A percentile compares a stretch with the other conserved stretches of the same genome.
phyloP scores from a whole-genome alignment of 1,140 invertebrate species.

The Nomia melanderi region DNA sequence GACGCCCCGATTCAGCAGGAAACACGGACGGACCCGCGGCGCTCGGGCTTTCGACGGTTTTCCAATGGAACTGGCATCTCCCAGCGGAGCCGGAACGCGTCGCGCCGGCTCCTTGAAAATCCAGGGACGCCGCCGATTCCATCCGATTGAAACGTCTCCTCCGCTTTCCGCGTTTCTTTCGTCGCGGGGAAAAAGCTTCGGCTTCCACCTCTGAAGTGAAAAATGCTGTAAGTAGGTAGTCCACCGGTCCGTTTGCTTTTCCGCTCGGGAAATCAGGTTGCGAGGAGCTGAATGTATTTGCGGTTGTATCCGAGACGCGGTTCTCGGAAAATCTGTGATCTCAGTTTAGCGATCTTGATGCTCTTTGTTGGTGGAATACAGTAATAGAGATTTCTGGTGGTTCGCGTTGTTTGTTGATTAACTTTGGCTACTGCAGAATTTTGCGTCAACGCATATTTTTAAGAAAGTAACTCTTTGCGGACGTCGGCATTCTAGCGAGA shows the following conservation, averaged over 20 bases:
- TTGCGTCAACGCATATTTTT: no score
- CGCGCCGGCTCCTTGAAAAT: not conserved
- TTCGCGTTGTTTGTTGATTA: no score
- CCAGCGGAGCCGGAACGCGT: not conserved
- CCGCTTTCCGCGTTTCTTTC: not conserved
- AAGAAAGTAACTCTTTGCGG: no score
- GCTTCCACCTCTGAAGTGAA: not conserved
- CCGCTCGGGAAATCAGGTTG: not conserved
- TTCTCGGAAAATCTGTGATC: not conserved
- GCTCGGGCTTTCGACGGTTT: conserved; percentile 19
- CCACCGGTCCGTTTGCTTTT: not conserved
- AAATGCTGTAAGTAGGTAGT: not conserved
- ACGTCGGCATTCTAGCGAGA: no score
- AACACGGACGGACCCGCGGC: conserved; percentile 43
- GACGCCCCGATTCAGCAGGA: conserved; percentile 59
- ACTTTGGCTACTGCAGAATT: no score
- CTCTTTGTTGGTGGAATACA: no score
- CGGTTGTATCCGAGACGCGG: no score
- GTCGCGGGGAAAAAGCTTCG: not conserved
- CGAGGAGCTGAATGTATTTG: no score
- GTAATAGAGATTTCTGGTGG: no score
- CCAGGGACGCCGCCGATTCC: not conserved
- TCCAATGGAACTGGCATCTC: conserved; percentile 28
- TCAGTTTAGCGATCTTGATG: not conserved
- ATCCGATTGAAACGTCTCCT: not conserved